Conservation (phyloP, 2,888 invertebrate species). For the Athalia rosae region DNA sequence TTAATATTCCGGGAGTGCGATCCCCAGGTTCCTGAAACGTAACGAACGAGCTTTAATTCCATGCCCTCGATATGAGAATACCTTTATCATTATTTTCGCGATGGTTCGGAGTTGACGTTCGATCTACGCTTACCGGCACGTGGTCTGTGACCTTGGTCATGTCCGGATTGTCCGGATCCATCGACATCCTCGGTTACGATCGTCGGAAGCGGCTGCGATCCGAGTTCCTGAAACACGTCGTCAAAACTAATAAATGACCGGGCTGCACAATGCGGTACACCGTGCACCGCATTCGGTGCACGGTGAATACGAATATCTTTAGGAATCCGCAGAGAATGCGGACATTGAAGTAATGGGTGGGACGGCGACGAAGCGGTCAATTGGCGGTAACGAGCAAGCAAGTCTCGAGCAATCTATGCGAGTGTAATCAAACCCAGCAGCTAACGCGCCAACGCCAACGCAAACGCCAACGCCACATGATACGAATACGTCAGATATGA, state of each 20-base stretch:
- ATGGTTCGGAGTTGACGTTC: not conserved
- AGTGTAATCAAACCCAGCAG: slow-evolving; percentile 2
- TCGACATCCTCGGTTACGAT: slow-evolving; percentile 76
- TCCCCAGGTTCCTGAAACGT: slow-evolving; percentile 67
- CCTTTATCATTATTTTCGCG: not conserved
- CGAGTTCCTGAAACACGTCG: slow-evolving; percentile 75
- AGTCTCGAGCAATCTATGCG: slow-evolving; percentile 22
- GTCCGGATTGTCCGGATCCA: slow-evolving; percentile 69
- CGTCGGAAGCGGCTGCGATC: slow-evolving; percentile 79
- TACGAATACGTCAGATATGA: too few species aligned
- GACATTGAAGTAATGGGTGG: not conserved
- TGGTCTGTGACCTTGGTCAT: slow-evolving; percentile 73
- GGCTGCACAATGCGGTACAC: not conserved
- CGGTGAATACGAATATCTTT: not conserved
- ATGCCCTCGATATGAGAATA: slow-evolving; percentile 24
- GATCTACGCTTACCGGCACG: slow-evolving; percentile 81
- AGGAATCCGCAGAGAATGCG: not conserved
- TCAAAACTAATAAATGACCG: not conserved
- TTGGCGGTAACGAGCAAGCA: slow-evolving; percentile 48
- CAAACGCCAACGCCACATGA: too few species aligned
- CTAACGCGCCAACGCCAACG: not conserved
- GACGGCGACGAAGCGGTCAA: slow-evolving; percentile 1
- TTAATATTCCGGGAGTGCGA: slow-evolving; percentile 67
- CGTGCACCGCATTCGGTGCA: too few species aligned
- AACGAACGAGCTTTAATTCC: slow-evolving; percentile 6